Conservation (phyloP, 2,888 invertebrate genomes). For the Gymnoscelis rufifasciata region DNA sequence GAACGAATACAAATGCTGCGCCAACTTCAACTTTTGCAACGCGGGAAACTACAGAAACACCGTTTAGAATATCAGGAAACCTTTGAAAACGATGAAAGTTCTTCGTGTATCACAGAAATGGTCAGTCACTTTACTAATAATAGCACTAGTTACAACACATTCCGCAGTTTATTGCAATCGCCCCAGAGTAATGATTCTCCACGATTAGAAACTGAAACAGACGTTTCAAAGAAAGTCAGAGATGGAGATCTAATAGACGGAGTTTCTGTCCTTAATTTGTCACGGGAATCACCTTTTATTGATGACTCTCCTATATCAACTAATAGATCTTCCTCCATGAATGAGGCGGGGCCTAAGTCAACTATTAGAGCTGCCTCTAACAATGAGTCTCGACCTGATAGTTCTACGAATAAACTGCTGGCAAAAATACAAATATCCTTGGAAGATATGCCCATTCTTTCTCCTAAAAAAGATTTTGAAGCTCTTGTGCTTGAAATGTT, state of each 20-base stretch:
- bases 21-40: conserved; percentile 63
- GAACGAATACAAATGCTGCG: conserved; percentile 63
- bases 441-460: conserved; percentile 63
- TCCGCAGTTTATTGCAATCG: conserved; percentile 60
- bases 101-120: conserved; percentile 61
- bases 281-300: conserved; percentile 63
- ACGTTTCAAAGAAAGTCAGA: conserved; percentile 41
- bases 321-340: conserved; percentile 35
- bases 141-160: conserved; percentile 67
- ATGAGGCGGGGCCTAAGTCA: conserved; percentile 17
- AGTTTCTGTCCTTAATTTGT: conserved; percentile 63
- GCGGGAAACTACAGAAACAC: conserved; percentile 69
- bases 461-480: conserved; percentile 79
- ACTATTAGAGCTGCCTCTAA: no score
- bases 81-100: conserved; percentile 53
- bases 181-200: conserved; percentile 43
- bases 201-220: conserved; percentile 31
- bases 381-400: no score
- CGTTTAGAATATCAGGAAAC: conserved; percentile 55
- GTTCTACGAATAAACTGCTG: conserved; percentile 33
- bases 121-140: conserved; percentile 67
- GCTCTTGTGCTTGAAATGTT: conserved; percentile 79
- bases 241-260: conserved; percentile 66
- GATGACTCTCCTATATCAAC: conserved; percentile 47
- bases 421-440: conserved; percentile 59